These are phyloP conservation scores for Tangara arthus DNA, from an alignment of 2,797 vertebrate genomes.

Conservation along the genomic window DNA sequence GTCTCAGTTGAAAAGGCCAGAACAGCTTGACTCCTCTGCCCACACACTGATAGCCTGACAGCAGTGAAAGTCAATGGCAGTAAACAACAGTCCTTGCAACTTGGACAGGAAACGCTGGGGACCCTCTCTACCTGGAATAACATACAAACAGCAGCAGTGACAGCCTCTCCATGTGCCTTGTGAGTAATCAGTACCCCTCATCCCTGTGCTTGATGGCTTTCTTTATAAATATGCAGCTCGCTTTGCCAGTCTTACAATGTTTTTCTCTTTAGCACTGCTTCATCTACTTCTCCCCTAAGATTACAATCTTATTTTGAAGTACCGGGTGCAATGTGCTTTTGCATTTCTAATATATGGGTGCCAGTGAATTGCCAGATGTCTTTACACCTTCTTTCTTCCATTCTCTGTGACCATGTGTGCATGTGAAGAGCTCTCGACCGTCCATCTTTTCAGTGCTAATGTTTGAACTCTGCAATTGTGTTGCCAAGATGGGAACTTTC, in stretches of 20 bases:
- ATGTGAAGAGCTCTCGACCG: fast-evolving
- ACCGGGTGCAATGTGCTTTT: neutral
- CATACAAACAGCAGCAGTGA: neutral
- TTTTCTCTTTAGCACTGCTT: neutral
- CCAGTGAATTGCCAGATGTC: neutral
- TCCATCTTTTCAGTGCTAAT: neutral
- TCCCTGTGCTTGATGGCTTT: neutral
- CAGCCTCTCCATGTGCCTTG: neutral
- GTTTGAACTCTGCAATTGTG: neutral
- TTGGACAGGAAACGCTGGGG: neutral
- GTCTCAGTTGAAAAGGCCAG: conserved; percentile 59
- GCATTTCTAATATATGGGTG: neutral
- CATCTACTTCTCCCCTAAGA: neutral
- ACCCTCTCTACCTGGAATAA: neutral
- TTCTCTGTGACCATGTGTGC: fast-evolving
- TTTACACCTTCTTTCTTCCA: neutral
- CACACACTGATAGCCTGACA: neutral
- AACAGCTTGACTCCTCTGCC: conserved; percentile 26
- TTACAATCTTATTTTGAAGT: neutral
- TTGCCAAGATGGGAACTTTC: neutral
- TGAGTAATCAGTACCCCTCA: neutral
- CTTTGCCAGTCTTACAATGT: neutral
- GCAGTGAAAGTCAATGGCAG: neutral
- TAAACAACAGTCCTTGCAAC: neutral
- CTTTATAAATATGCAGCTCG: neutral